Conservation (phyloP, 1,140 invertebrate species). For the Bombus waltoni region DNA sequence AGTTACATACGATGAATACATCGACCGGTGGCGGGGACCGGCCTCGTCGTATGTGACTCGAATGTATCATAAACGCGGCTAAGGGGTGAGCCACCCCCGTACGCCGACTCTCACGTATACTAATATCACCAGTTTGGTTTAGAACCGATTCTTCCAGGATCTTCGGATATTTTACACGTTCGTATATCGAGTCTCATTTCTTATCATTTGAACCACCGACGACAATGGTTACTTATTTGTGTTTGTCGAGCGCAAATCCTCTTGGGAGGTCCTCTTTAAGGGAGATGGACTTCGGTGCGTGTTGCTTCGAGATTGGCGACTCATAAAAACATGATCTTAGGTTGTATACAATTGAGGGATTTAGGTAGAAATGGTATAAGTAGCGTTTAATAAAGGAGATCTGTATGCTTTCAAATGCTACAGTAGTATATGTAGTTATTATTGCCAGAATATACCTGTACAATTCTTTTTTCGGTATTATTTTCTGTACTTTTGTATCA, state of each 20-base stretch:
- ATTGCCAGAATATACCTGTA: not conserved
- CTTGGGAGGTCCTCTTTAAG: slow-evolving; percentile 14
- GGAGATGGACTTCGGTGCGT: not conserved
- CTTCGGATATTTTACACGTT: slow-evolving; percentile 18
- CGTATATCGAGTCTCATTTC: not conserved
- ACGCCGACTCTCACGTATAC: slow-evolving; percentile 50
- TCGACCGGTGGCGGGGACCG: slow-evolving; percentile 51
- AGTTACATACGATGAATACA: slow-evolving; percentile 74
- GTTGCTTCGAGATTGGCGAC: not conserved
- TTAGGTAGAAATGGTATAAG: too few species aligned
- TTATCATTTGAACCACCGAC: not conserved
- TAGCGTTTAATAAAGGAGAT: too few species aligned
- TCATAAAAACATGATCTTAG: not conserved
- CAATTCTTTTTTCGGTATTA: too few species aligned
- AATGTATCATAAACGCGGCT: slow-evolving; percentile 65
- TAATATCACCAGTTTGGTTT: slow-evolving; percentile 60
- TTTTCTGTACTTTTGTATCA: too few species aligned
- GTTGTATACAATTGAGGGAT: not conserved
- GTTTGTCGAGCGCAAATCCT: not conserved
- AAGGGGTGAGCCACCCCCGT: slow-evolving; percentile 35
- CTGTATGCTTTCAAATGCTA: too few species aligned
- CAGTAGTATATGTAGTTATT: too few species aligned
- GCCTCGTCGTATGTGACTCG: slow-evolving; percentile 65
- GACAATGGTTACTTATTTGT: not conserved
- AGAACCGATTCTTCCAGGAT: slow-evolving; percentile 30